Conservation (phyloP, 1,140 invertebrate species). For the Dufourea novaeangliae region DNA sequence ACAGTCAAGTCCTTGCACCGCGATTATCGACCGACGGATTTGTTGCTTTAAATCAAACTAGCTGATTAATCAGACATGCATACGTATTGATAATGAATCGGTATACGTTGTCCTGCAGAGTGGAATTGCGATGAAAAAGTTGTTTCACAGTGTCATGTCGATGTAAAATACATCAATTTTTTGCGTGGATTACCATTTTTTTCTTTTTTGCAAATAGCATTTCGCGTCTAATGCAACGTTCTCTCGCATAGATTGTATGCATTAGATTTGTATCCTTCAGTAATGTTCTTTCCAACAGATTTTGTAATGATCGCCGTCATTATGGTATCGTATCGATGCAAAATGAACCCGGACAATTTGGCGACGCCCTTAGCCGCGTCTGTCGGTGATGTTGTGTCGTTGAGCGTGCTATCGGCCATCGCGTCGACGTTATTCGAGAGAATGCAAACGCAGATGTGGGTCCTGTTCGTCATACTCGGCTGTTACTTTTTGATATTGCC, state of each 20-base stretch:
- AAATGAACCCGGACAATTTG: slow-evolving; percentile 97
- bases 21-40: background rate
- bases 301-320: slow-evolving; percentile 94
- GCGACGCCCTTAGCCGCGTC: slow-evolving; percentile 98
- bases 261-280: background rate
- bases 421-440: slow-evolving; percentile 86
- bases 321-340: slow-evolving; percentile 88
- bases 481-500: slow-evolving; percentile 89
- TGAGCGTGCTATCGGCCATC: slow-evolving; percentile 90
- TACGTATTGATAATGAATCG: background rate
- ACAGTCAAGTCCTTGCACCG: background rate
- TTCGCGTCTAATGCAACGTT: too few species aligned
- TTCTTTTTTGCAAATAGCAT: background rate
- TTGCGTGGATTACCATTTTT: background rate
- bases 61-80: background rate
- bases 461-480: slow-evolving; percentile 85
- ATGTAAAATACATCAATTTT: background rate
- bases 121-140: background rate
- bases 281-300: slow-evolving; percentile 82
- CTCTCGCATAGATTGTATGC: too few species aligned
- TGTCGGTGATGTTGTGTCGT: slow-evolving; percentile 95
- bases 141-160: background rate
- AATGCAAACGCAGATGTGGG: slow-evolving; percentile 84
- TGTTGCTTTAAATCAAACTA: background rate
- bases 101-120: background rate